Evolutionary conservation across 2,797 vertebrate species (phyloP), one percentile per base, ranked within the genome.

Genomic region (Poecile montanus): DNA sequence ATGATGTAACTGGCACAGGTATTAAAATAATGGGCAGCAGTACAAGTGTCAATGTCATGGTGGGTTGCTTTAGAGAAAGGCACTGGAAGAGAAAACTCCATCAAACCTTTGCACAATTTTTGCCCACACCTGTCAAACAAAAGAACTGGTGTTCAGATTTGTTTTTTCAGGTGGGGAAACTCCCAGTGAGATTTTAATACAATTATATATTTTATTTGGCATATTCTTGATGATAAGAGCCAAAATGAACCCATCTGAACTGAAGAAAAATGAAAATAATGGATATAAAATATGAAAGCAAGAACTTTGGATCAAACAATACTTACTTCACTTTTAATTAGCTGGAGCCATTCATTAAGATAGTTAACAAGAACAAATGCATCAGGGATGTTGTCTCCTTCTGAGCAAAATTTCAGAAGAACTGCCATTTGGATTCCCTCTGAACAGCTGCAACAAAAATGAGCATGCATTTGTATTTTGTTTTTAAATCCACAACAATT

Each of bases 361-460:
- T 99, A 98, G 95, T 98, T 98, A 56, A 98, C 95, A 10, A 99
- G 98, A 29, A 97, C 94, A 94, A 99, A 97, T 0, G 99, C 99
- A 72, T 99, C 99, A n/a, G 99, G 99, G 89, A 99, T 98, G 94
- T 99, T 99, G 97, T 99, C 99, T 26, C 99, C 99, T 94, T 99
- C 99, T 6, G 99, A 99, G 68, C 99, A 99, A 96, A 99, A 99
- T 72, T 99, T 98, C 81, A 99, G 97, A 95, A 99, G 96, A 96
- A 99, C 98, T 3, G 98, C 98, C 98, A 99, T 95, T 19, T 98
- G 98, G 75, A 99, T 95, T 94, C 98, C 98, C 93, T 98, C 98
- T 29, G 97, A 97, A 95, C 98, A 98, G 96, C 98, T 99, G 79
- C 23, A 96, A 95, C 18, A 93, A 91, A 96, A 98, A 81, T 2